phyloP scores from a whole-genome alignment of 2,797 vertebrate species.

The Triplophysa yarkandensis region DNA sequence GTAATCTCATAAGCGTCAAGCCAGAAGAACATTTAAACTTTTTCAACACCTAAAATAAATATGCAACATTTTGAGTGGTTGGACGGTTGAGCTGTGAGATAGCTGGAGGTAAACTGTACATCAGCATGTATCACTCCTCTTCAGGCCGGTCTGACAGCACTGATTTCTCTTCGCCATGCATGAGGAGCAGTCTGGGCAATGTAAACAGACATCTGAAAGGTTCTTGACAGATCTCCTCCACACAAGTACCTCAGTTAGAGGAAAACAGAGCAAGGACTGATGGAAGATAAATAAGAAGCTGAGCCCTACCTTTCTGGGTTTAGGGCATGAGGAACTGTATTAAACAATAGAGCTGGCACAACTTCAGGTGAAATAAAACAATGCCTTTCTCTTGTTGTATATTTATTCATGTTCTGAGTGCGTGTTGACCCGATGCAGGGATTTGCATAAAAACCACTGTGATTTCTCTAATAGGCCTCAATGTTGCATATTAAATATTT shows the following conservation, averaged over 20 bases:
- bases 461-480: not conserved
- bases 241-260: slow-evolving; percentile 66
- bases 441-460: slow-evolving; percentile 16
- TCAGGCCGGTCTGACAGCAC: slow-evolving; percentile 42
- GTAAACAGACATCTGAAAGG: slow-evolving; percentile 67
- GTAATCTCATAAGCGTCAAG: not conserved
- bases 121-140: slow-evolving; percentile 44
- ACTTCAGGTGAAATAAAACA: slow-evolving; percentile 53
- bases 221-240: slow-evolving; percentile 72
- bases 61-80: slow-evolving; percentile 9
- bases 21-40: not conserved
- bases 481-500: slow-evolving; percentile 3
- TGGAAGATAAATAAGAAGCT: slow-evolving; percentile 69
- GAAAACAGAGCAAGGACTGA: slow-evolving; percentile 69
- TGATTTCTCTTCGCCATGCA: slow-evolving; percentile 58
- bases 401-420: slow-evolving; percentile 65
- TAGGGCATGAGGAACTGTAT: not conserved
- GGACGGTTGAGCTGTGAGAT: slow-evolving; percentile 12
- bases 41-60: slow-evolving; percentile 7
- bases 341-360: not conserved
- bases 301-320: slow-evolving; percentile 50
- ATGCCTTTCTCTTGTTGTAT: slow-evolving; percentile 73
- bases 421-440: slow-evolving; percentile 53
- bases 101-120: slow-evolving; percentile 39
- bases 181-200: slow-evolving; percentile 56